Percentiles rank a stretch among this genome's conserved stretches.
phyloP scores from a whole-genome alignment of 1,140 invertebrate species.

The Ditylenchus dipsaci region DNA sequence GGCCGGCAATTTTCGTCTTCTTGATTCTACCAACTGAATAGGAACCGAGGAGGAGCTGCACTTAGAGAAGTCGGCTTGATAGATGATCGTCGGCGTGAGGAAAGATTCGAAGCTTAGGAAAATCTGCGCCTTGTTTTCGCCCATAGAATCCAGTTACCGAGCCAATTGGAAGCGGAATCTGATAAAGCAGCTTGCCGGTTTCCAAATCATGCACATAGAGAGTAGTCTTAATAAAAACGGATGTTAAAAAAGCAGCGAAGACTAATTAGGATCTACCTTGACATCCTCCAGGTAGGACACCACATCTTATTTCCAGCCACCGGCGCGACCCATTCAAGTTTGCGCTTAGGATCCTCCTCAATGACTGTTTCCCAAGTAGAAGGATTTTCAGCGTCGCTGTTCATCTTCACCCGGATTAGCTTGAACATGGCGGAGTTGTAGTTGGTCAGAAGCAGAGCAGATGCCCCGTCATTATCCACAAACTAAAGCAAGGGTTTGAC shows the following conservation, averaged over 20 bases:
- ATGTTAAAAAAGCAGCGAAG: too few species aligned
- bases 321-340: conserved; percentile 79
- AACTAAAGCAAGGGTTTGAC: neutral
- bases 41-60: too few species aligned
- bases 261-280: conserved; percentile 67
- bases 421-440: conserved; percentile 85
- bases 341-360: conserved; percentile 77
- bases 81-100: conserved; percentile 84
- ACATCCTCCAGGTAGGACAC: conserved; percentile 88
- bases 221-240: conserved; percentile 71
- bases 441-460: conserved; percentile 73
- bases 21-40: conserved; percentile 68
- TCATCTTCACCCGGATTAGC: conserved; percentile 82
- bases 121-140: conserved; percentile 77
- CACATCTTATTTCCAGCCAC: conserved; percentile 81
- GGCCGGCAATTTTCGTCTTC: conserved; percentile 77
- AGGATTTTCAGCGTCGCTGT: conserved; percentile 63
- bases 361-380: conserved; percentile 77
- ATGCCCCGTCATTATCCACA: neutral
- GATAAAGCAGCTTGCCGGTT: conserved; percentile 67
- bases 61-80: conserved; percentile 74
- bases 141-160: conserved; percentile 78
- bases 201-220: conserved; percentile 75
- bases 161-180: conserved; percentile 68
- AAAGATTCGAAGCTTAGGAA: conserved; percentile 92